Percentiles rank a stretch among this genome's conserved stretches.
Evolutionary conservation across 2,113 vertebrate species (phyloP).

Genomic region (Pungitius pungitius): DNA sequence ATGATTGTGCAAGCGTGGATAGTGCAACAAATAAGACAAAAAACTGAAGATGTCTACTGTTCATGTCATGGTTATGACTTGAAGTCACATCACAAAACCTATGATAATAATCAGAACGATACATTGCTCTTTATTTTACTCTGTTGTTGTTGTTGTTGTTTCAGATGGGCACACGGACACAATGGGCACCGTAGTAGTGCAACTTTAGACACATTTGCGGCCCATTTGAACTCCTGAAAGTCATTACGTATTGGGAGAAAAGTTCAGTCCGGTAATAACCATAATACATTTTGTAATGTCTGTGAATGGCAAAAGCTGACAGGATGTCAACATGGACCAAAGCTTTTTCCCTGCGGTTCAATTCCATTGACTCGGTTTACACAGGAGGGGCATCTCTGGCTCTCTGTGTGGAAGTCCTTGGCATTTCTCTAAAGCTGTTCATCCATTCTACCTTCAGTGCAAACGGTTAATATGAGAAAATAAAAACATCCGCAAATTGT

Average conservation of each 20-base stretch:
- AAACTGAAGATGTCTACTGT: background rate
- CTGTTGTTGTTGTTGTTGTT: background rate
- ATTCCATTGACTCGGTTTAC: too few relatives aligned
- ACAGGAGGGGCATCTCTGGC: too few relatives aligned
- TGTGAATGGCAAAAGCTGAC: too few relatives aligned
- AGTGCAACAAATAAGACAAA: conserved; percentile 1
- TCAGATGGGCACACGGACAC: too few relatives aligned
- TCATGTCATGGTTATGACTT: background rate
- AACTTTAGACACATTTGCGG: background rate
- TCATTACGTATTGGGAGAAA: too few relatives aligned
- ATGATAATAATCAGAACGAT: background rate
- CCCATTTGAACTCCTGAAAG: background rate
- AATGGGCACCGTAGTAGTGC: background rate
- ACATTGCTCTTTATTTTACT: background rate
- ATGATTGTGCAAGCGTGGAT: conserved; percentile 1
- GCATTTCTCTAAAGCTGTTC: background rate
- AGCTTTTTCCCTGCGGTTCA: too few relatives aligned
- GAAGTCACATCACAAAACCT: background rate
- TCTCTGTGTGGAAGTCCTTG: background rate
- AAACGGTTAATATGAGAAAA: too few relatives aligned
- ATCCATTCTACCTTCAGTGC: too few relatives aligned
- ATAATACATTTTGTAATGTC: too few relatives aligned
- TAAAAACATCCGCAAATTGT: too few relatives aligned
- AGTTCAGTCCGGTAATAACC: too few relatives aligned
- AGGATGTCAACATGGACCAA: too few relatives aligned